phyloP scores from a whole-genome alignment of 2,113 vertebrate genomes.

The Ammodytes marinus region DNA sequence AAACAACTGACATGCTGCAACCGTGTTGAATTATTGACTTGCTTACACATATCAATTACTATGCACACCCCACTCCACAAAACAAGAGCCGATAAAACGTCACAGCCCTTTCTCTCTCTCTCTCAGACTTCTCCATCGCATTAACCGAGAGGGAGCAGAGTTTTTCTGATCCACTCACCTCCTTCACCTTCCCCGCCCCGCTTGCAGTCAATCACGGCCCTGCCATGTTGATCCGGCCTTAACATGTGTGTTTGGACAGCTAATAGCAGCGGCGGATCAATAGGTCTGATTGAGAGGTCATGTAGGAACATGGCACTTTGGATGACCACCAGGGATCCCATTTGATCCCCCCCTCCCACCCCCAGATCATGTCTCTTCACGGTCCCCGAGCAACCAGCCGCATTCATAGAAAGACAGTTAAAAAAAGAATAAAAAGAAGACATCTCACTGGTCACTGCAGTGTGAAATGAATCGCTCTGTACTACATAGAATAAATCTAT shows the following conservation, averaged over 20 bases:
- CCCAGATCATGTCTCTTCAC: slow-evolving; percentile 25
- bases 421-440: background rate
- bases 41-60: slow-evolving; percentile 16
- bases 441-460: background rate
- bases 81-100: slow-evolving; percentile 1
- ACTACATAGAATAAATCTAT: background rate
- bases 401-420: background rate
- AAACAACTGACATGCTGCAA: slow-evolving; percentile 39
- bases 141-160: background rate
- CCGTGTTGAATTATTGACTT: slow-evolving; percentile 53
- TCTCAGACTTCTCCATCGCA: slow-evolving; percentile 4
- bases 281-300: slow-evolving; percentile 81
- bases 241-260: slow-evolving; percentile 67
- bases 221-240: slow-evolving; percentile 61
- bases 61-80: slow-evolving; percentile 31
- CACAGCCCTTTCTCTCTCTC: background rate
- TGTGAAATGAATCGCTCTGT: background rate
- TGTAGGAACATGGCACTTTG: slow-evolving; percentile 76
- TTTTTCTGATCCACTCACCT: background rate
- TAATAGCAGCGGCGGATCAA: slow-evolving; percentile 75
- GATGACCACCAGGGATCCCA: slow-evolving; percentile 67
- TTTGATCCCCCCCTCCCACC: slow-evolving; percentile 47
- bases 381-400: background rate
- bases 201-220: slow-evolving; percentile 50
- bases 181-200: slow-evolving; percentile 4